These are phyloP conservation scores for Heteromyza rotundicornis DNA, from an alignment of 2,888 invertebrate genomes.

Conservation along the genomic window DNA sequence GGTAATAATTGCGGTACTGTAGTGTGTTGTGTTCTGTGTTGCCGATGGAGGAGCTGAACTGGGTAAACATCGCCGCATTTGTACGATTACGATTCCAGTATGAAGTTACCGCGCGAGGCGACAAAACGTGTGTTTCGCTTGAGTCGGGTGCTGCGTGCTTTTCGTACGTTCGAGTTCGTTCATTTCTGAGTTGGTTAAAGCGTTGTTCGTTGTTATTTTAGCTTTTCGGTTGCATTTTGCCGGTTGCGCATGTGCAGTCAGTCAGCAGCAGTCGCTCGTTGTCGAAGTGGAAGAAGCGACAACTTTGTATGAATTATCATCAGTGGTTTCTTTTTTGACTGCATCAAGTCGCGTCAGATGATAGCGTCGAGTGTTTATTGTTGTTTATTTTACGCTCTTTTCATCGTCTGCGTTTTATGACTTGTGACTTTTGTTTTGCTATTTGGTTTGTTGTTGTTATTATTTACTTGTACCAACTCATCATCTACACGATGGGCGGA, in stretches of 20 bases:
- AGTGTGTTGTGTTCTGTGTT: background rate
- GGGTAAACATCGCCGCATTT: slow-evolving; percentile 24
- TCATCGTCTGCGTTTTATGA: background rate
- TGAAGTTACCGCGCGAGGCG: slow-evolving; percentile 34
- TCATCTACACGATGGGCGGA: background rate
- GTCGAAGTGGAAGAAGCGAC: no score
- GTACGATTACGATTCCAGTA: slow-evolving; percentile 28
- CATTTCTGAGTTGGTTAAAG: slow-evolving; percentile 19
- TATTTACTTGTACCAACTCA: background rate
- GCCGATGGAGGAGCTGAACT: background rate
- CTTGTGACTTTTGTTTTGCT: background rate
- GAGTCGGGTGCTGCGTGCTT: slow-evolving; percentile 14
- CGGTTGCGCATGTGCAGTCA: background rate
- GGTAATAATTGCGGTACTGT: slow-evolving; percentile 8
- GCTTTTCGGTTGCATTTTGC: slow-evolving; percentile 15
- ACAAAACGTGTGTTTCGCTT: slow-evolving; percentile 35
- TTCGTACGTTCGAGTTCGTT: slow-evolving; percentile 18
- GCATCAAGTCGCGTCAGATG: no score
- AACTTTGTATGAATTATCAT: no score
- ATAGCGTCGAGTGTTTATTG: background rate
- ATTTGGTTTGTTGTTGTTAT: slow-evolving; percentile 8
- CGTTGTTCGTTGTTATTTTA: slow-evolving; percentile 19
- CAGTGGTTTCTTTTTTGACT: no score
- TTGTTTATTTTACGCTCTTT: slow-evolving; percentile 1
- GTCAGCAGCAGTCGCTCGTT: background rate